These are phyloP conservation scores for Heliconius ethilla DNA, from an alignment of 2,888 invertebrate genomes.

Conservation along the genomic window DNA sequence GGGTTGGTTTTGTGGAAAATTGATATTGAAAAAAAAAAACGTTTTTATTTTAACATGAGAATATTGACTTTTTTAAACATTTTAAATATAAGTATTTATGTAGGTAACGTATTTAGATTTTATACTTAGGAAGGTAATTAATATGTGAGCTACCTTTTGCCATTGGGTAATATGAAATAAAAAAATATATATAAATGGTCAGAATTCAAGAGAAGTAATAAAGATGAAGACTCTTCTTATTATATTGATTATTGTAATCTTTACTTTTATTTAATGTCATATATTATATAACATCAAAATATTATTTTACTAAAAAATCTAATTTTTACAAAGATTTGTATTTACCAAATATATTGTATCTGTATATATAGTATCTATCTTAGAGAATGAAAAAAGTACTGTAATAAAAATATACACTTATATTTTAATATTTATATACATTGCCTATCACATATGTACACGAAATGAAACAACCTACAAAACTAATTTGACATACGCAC, in stretches of 20 bases:
- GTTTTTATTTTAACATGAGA: not conserved
- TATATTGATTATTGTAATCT: not conserved
- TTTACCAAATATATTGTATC: too few relatives aligned
- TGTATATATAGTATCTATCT: too few relatives aligned
- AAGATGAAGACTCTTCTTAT: not conserved
- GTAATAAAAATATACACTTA: too few relatives aligned
- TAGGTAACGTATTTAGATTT: too few relatives aligned
- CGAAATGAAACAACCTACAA: not conserved
- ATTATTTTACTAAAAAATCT: not conserved
- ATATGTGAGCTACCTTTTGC: not conserved
- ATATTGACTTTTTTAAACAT: not conserved
- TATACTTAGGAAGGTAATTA: too few relatives aligned
- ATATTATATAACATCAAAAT: not conserved
- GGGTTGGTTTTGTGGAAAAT: constrained; percentile 66
- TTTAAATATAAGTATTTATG: not conserved
- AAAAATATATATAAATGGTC: not conserved
- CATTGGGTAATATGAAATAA: not conserved
- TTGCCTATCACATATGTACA: not conserved
- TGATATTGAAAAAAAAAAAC: not conserved
- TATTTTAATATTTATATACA: too few relatives aligned
- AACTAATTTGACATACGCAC: not conserved
- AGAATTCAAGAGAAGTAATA: too few relatives aligned
- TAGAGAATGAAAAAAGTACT: too few relatives aligned
- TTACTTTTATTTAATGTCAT: not conserved
- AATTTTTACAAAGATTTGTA: too few relatives aligned